These are phyloP conservation scores for Pitta sordida DNA, from an alignment of 2,113 vertebrate genomes.

Conservation along the genomic window DNA sequence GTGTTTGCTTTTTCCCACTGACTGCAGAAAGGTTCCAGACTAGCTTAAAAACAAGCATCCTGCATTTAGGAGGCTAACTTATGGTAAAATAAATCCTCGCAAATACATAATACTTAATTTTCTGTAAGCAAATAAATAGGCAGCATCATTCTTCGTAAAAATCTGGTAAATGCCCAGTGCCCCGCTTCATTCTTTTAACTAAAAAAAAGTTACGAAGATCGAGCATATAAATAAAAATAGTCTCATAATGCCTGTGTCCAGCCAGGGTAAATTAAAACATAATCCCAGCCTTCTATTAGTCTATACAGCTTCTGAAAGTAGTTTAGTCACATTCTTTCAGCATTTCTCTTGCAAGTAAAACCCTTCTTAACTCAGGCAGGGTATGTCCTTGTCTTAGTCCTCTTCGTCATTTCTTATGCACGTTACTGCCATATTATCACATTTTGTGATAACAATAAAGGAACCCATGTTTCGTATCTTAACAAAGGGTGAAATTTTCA, in stretches of 20 bases:
- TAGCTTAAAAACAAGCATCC: background rate
- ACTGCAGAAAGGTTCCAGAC: background rate
- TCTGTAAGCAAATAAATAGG: background rate
- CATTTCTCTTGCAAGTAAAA: background rate
- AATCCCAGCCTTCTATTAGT: background rate
- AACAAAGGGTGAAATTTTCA: background rate
- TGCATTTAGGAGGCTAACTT: background rate
- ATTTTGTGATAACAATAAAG: background rate
- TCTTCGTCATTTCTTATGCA: slow-evolving; percentile 8
- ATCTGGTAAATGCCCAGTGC: background rate
- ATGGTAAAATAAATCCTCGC: background rate
- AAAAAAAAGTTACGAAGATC: background rate
- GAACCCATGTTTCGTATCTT: background rate
- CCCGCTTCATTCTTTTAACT: background rate
- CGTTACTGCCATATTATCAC: background rate
- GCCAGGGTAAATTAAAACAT: background rate
- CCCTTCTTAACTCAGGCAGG: background rate
- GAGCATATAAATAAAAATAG: background rate
- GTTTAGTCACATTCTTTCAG: background rate
- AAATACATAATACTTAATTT: background rate
- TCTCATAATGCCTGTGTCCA: background rate
- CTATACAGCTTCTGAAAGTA: background rate
- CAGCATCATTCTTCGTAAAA: background rate
- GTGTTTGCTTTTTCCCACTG: background rate
- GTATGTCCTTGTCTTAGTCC: slow-evolving; percentile 10